Conservation (phyloP, 2,113 vertebrate genomes). For the Anser brachyrhynchus region DNA sequence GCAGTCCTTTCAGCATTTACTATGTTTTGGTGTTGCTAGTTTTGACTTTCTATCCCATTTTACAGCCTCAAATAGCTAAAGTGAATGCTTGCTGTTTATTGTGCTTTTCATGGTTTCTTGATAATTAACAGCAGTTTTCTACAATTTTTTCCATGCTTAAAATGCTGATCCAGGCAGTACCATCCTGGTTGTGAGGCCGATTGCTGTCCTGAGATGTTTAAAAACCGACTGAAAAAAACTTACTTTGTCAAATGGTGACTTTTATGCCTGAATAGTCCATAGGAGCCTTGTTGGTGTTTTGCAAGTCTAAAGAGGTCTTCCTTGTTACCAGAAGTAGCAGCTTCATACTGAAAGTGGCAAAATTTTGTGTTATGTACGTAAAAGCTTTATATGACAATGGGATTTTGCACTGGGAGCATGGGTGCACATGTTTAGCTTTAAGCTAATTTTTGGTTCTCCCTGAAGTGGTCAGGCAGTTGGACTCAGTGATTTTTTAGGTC, state of each 20-base stretch:
- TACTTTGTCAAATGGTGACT: neutral
- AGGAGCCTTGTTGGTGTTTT: neutral
- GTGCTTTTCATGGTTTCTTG: neutral
- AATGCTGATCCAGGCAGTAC: neutral
- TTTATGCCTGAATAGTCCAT: neutral
- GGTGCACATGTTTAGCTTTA: accelerated
- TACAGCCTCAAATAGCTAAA: neutral
- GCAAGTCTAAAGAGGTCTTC: neutral
- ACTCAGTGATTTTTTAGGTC: no score
- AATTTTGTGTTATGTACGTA: accelerated
- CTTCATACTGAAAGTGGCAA: neutral
- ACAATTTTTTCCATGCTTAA: neutral
- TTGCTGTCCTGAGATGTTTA: neutral
- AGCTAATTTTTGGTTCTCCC: neutral
- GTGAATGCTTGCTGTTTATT: neutral
- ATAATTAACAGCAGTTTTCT: neutral
- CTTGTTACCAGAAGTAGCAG: neutral
- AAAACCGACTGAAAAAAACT: neutral
- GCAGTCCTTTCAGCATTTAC: neutral
- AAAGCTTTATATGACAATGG: neutral
- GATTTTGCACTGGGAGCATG: neutral
- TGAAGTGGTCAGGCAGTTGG: neutral
- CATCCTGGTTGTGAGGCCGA: neutral
- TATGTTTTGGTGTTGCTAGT: neutral
- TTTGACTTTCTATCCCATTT: neutral